phyloP scores from a whole-genome alignment of 2,113 vertebrate species.

The Furnarius figulus region DNA sequence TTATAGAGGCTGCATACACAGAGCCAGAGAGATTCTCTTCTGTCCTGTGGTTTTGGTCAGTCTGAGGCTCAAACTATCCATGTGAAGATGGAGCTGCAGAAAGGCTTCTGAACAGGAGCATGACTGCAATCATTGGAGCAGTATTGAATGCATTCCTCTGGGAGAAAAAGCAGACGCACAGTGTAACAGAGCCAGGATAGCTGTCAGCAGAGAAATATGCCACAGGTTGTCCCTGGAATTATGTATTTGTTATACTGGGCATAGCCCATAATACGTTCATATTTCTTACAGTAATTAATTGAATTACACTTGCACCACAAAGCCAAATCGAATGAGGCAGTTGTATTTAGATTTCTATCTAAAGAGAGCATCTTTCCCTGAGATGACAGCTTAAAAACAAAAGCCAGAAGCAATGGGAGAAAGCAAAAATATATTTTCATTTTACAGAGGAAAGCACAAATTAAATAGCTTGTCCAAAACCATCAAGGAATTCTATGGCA shows the following conservation, averaged over 20 bases:
- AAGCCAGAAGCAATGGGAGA: background rate
- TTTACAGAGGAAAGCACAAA: background rate
- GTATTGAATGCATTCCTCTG: background rate
- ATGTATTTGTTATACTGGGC: background rate
- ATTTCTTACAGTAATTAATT: constrained; percentile 45
- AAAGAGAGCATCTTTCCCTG: background rate
- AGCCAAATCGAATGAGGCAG: constrained; percentile 6
- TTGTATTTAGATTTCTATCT: constrained; percentile 3
- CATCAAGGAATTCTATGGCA: background rate
- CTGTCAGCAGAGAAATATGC: background rate
- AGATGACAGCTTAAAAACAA: background rate
- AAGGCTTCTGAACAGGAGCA: background rate
- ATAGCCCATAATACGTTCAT: background rate
- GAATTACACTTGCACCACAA: constrained; percentile 22
- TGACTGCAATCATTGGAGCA: background rate
- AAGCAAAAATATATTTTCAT: background rate
- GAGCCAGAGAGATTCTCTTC: background rate
- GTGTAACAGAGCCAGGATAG: background rate
- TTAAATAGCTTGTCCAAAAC: background rate
- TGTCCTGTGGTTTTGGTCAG: background rate
- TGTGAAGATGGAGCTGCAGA: background rate
- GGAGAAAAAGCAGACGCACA: constrained; percentile 26
- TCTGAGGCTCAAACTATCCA: background rate
- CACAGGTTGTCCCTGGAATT: background rate
- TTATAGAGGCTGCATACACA: background rate